Base-by-base conservation (phyloP, 2,797 vertebrate species). In the Potorous gilbertii region DNA sequence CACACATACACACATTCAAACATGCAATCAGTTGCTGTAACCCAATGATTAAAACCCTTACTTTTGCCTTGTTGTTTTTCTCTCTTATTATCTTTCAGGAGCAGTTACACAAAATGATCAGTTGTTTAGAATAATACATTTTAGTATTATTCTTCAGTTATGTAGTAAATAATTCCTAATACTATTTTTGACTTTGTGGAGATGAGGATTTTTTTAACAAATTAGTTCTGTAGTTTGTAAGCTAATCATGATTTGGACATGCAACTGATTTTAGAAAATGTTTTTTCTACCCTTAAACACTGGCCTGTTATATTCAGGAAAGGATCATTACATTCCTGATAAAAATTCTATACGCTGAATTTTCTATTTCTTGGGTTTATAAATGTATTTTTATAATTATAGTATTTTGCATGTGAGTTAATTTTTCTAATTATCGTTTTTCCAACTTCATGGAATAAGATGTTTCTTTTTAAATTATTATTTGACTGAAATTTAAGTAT, bases 191-290 rank as follows among this genome's bases (percentile, higher is more conserved):
- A 90, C 34, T 34, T n/a, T 27, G 56, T 66, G 21, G n/a, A 92
- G 40, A 74, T 91, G 89, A 93, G 89, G 87, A 40, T 96, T 54
- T 57, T 57, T 94, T 93, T 40, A 92, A 46, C 66, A 74, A 74
- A 74, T 40, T 74, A 21, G n/a, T 16, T 74, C n/a, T 40, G 2
- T 34, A 8, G 16, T 74, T 74, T 81, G 18, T 0, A 46, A 21
- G n/a, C 94, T 96, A 94, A 62, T 96, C 31, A 96, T 97, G 95
- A 55, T 55, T 92, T 54, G 87, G 16, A 95, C 4, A 10, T 92
- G 24, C 94, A 31, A 92, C 18, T 40, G 90, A 91, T 93, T 92
- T 96, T 96, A 92, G 54, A 62, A 40, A 91, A 91, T 13, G n/a
- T 96, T 93, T 95, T 87, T 94, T 95, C 92, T 91, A 56, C 21